Evolutionary conservation across 2,113 vertebrate genomes (phyloP).

Genomic region (Camelus bactrianus): DNA sequence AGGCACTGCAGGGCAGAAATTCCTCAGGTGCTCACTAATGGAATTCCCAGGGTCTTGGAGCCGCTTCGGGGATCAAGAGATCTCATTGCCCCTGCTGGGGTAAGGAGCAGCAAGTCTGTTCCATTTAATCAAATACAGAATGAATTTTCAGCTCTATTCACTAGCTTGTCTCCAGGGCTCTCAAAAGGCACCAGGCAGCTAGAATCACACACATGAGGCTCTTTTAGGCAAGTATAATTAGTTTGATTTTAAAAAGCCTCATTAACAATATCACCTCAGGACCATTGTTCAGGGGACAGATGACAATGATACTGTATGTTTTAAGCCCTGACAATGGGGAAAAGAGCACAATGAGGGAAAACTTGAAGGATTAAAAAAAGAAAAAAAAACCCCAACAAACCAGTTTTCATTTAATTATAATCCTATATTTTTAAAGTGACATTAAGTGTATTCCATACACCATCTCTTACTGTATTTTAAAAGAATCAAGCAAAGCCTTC

Average conservation of each 20-base stretch:
- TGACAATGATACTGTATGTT: constrained; percentile 84
- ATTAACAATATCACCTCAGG: constrained; percentile 87
- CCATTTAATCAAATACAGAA: constrained; percentile 88
- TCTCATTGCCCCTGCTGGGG: constrained; percentile 86
- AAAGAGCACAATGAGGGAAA: constrained; percentile 67
- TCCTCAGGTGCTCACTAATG: constrained; percentile 88
- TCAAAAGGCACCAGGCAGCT: constrained; percentile 86
- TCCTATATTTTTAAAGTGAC: constrained; percentile 66
- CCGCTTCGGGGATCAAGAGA: constrained; percentile 88
- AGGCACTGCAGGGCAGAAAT: constrained; percentile 91
- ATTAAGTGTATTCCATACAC: constrained; percentile 55
- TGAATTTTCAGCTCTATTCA: constrained; percentile 87
- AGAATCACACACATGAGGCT: constrained; percentile 86
- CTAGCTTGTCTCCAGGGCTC: constrained; percentile 86
- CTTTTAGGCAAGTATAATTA: constrained; percentile 87
- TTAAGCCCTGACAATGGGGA: constrained; percentile 74
- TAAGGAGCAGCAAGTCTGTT: constrained; percentile 86
- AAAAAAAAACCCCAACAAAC: background rate
- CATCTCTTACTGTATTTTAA: constrained; percentile 29
- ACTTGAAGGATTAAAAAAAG: constrained; percentile 75
- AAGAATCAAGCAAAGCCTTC: constrained; percentile 25
- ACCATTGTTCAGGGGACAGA: constrained; percentile 83
- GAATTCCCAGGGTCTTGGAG: constrained; percentile 87
- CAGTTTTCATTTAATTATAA: constrained; percentile 67
- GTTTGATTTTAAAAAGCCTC: constrained; percentile 87